Evolutionary conservation across 1,140 invertebrate species (phyloP), one percentile per base, ranked within the genome.

Genomic region (Pseudomyrmex gracilis): DNA sequence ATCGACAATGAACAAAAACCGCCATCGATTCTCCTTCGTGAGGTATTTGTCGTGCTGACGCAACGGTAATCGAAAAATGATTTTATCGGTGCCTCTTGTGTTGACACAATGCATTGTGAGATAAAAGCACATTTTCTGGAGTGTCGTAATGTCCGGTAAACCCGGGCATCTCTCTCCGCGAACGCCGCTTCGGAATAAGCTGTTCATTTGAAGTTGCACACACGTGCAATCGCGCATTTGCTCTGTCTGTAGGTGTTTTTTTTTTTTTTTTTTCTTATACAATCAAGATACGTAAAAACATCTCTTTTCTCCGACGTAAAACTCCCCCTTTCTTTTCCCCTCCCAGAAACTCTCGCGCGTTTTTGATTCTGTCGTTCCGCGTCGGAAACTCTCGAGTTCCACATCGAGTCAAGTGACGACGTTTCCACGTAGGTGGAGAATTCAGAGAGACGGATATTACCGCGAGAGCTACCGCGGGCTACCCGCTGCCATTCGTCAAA

Each of bases 361-460:
- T 17, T 51, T 55, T 66, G 4, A 77, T 47, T 24, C 17, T 53
- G 60, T 10, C 15, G 53, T 73, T 57, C 53, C 49, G 57, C 45
- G 15, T 22, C 51, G 24, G n/a, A 55, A 43, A 73, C 7, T 55
- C 10, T 45, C 53, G 34, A 47, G 47, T 64, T 51, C 10, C 17
- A 12, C 5, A 45, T 34, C 49, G 45, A 22, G 70, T 53, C 49
- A 51, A 66, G 34, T 53, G 13, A 64, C 34, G 34, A 34, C 20
- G 12, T 63, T 49, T 22, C 2, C 51, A 76, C n/a, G 73, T 66
- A 77, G 61, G 47, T 66, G 60, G 73, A 76, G 51, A 45, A 60
- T 55, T n/a, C 71, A 47, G 45, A 53, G 24, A 34, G 49, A n/a
- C 57, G n/a, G 24, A 12, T 34, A 34, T 34, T 34, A 34, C 34